Conservation (phyloP, 2,888 invertebrate species). For the Hylaea fasciaria region DNA sequence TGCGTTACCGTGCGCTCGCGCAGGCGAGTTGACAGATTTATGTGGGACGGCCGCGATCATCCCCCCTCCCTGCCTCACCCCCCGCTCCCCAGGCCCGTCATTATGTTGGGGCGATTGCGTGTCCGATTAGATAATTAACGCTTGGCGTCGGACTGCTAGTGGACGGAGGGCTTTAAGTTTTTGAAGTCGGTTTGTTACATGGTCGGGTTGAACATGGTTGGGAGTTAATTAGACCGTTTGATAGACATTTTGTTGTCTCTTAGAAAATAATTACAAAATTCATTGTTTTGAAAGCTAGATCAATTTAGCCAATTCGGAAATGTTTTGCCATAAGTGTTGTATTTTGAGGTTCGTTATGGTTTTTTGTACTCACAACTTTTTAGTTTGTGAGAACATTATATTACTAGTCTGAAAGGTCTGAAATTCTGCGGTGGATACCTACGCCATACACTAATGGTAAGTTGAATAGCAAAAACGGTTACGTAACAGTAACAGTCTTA, state of each 20-base stretch:
- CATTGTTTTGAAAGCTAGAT: too few species aligned
- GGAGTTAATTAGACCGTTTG: constrained; percentile 44
- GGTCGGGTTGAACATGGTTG: constrained; percentile 10
- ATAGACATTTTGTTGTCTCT: constrained; percentile 5
- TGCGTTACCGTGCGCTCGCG: constrained; percentile 74
- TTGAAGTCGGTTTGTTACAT: constrained; percentile 25
- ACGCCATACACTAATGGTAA: too few species aligned
- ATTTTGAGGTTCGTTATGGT: too few species aligned
- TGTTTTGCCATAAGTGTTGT: too few species aligned
- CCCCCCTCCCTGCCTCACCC: constrained; percentile 28
- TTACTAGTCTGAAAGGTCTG: too few species aligned
- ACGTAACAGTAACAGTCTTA: too few species aligned
- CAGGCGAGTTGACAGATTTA: constrained; percentile 76
- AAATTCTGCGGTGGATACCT: too few species aligned
- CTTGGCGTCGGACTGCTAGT: constrained; percentile 36
- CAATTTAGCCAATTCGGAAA: too few species aligned
- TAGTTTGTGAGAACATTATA: too few species aligned
- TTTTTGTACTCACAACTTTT: too few species aligned
- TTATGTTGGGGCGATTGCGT: constrained; percentile 63
- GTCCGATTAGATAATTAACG: constrained; percentile 77
- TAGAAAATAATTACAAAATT: neutral
- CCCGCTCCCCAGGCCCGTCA: constrained; percentile 39
- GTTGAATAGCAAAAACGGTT: too few species aligned
- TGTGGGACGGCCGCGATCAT: constrained; percentile 67
- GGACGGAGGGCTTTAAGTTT: constrained; percentile 38